Conservation (phyloP, 2,113 vertebrate species). For the Chlamydotis undulata region DNA sequence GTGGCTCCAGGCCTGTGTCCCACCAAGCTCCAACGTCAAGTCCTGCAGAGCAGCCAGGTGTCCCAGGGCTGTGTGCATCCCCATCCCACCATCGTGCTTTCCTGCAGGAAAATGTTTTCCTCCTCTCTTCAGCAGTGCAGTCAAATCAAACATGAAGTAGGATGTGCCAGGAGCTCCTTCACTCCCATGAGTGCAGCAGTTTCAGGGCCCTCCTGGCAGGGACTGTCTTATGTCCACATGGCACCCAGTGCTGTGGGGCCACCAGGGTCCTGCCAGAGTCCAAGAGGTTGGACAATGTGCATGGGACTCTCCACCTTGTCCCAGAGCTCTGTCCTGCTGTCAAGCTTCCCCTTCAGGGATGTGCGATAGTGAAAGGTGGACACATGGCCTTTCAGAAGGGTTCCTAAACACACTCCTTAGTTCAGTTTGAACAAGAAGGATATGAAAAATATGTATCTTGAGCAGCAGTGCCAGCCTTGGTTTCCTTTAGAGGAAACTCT, state of each 20-base stretch:
- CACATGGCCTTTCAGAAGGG: background rate
- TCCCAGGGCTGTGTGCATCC: background rate
- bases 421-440: background rate
- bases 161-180: background rate
- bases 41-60: background rate
- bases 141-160: background rate
- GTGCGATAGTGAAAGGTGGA: background rate
- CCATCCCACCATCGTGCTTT: background rate
- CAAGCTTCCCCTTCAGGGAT: background rate
- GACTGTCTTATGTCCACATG: background rate
- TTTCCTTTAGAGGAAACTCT: background rate
- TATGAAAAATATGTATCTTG: background rate
- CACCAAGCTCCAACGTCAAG: rapidly evolving
- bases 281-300: background rate
- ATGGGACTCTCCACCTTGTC: rapidly evolving
- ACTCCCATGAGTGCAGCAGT: background rate
- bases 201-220: background rate
- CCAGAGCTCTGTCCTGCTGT: background rate
- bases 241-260: background rate
- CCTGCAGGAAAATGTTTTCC: background rate
- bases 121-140: background rate
- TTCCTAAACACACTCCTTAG: background rate
- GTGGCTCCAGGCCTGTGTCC: background rate
- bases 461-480: background rate
- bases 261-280: background rate